phyloP scores from a whole-genome alignment of 2,113 vertebrate genomes.

The Mirza zaza region DNA sequence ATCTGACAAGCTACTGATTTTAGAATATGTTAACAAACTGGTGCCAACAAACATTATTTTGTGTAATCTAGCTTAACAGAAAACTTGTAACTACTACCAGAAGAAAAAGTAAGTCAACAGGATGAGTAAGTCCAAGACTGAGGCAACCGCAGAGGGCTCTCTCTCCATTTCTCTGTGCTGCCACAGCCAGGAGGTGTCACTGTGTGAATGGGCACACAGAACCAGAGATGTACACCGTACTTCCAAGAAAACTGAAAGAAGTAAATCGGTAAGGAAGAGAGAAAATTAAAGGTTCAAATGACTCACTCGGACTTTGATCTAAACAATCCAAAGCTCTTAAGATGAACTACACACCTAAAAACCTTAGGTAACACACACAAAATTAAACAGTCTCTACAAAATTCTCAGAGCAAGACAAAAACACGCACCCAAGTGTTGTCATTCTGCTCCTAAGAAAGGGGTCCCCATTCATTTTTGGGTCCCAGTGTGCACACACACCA shows the following conservation, averaged over 20 bases:
- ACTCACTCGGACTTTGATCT: conserved; percentile 66
- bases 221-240: not conserved
- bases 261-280: not conserved
- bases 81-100: conserved; percentile 49
- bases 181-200: conserved; percentile 39
- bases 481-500: not conserved
- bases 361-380: not conserved
- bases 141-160: not conserved
- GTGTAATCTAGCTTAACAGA: not conserved
- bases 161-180: not conserved
- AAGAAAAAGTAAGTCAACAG: not conserved
- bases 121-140: not conserved
- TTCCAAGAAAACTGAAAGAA: not conserved
- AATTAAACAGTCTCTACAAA: conserved; percentile 40
- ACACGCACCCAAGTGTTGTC: not conserved
- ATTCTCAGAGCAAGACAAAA: not conserved
- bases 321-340: conserved; percentile 48
- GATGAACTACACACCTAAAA: conserved; percentile 35
- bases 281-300: conserved; percentile 56
- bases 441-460: not conserved
- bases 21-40: not conserved
- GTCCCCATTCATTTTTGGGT: conserved; percentile 59
- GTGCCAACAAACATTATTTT: not conserved
- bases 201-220: not conserved
- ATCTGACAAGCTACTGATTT: not conserved